Evolutionary conservation across 2,888 invertebrate species (phyloP), one percentile per base, ranked within the genome.

Genomic region (Melanargia galathea): DNA sequence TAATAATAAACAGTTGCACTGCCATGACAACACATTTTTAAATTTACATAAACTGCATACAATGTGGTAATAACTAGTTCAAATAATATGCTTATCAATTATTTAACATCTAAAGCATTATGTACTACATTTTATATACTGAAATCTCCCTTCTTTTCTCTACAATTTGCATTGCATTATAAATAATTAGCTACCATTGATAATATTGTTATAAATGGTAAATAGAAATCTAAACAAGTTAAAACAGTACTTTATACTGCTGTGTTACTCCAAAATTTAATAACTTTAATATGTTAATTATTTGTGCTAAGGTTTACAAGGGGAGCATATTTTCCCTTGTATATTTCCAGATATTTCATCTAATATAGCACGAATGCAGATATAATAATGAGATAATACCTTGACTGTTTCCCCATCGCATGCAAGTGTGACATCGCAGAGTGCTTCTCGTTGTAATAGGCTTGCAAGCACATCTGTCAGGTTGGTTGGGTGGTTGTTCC

Each of bases 401-500:
- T 96, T 95, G 86, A 96, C 95, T 81, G 96, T 96, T 88, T 96
- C 96, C 80, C 97, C 97, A 85, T 97, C 97, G 88, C 97, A 97
- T 74, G 97, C 97, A 81, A 97, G 93, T 78, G 97, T 97, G 79
- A 97, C 97, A 93, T 97, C 97, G 86, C 97, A 97, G 77, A 97
- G 94, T 76, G 96, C 96, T 92, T 97, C 97, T 85, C 97, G 93
- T 87, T 96, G 95, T 80, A 97, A 92, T 82, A 97, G 93, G 84
- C 96, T 96, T 82, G 95, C 96, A 79, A 97, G 93, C 83, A 97
- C 97, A 92, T 97, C 97, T 84, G 97, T 97, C 90, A 97, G 93
- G 92, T 97, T 97, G 92, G 93, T 95, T 84, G 96, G 96, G 93
- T 97, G 97, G 93, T 97, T 97, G 94, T 97, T 97, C 97, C 97